Evolutionary conservation across 2,888 invertebrate genomes (phyloP).

Genomic region (Drosophila picticornis): DNA sequence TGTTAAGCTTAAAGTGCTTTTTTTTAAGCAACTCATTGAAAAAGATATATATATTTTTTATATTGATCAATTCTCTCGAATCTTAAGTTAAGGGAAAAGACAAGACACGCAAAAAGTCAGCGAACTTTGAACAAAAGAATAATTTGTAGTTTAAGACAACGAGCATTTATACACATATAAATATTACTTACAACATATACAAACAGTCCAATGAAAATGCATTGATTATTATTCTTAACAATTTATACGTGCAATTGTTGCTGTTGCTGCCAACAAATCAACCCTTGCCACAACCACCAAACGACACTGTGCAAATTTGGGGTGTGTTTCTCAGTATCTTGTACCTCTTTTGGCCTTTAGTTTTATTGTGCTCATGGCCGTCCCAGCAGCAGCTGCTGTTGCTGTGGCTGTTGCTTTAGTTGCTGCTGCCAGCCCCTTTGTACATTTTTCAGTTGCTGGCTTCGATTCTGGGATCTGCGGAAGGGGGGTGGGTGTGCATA

Average conservation of each 20-base stretch:
- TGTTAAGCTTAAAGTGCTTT: conserved; percentile 10
- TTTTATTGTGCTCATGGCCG: conserved; percentile 27
- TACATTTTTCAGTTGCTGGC: conserved; percentile 30
- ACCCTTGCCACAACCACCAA: conserved; percentile 31
- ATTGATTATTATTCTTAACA: conserved; percentile 31
- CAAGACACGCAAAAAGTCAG: conserved; percentile 28
- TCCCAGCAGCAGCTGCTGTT: conserved; percentile 32
- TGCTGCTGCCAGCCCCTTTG: conserved; percentile 41
- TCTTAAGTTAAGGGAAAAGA: conserved; percentile 54
- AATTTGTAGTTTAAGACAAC: conserved; percentile 26
- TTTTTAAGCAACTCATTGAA: conserved; percentile 20
- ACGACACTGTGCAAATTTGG: conserved; percentile 3
- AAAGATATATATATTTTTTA: conserved; percentile 20
- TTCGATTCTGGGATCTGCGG: conserved; percentile 53
- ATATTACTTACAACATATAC: conserved; percentile 25
- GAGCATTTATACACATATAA: conserved; percentile 46
- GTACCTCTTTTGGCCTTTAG: conserved; percentile 24
- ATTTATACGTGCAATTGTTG: conserved; percentile 30
- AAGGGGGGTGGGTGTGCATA: conserved; percentile 40
- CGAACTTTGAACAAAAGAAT: conserved; percentile 27
- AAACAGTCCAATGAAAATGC: conserved; percentile 50
- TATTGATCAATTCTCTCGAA: conserved; percentile 36
- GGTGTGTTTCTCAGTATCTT: conserved; percentile 23
- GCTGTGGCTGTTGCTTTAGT: background rate
- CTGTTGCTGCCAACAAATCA: conserved; percentile 24